These are phyloP conservation scores for Agriopis aurantiaria DNA, from an alignment of 2,888 invertebrate species.

Conservation along the genomic window DNA sequence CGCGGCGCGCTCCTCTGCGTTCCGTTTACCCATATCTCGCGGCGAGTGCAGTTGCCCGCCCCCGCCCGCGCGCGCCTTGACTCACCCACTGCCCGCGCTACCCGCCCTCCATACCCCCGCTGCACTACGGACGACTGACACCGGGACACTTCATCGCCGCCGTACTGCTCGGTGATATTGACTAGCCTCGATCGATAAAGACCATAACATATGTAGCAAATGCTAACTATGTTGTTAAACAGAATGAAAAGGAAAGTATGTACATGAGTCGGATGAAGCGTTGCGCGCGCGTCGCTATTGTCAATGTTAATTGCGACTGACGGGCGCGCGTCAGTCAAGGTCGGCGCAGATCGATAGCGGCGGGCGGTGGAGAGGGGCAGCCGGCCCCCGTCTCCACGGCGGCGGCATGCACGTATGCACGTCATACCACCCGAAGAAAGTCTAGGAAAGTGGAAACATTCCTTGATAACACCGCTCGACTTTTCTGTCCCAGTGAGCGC, in stretches of 20 bases:
- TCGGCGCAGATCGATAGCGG: conserved; percentile 75
- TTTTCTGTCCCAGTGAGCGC: conserved; percentile 51
- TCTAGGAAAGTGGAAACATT: conserved; percentile 81
- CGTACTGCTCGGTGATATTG: conserved; percentile 26
- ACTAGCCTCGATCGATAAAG: conserved; percentile 16
- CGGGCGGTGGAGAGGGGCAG: conserved; percentile 56
- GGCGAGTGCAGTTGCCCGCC: conserved; percentile 77
- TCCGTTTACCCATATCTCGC: conserved; percentile 86
- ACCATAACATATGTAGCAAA: conserved; percentile 21
- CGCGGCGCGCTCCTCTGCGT: conserved; percentile 77
- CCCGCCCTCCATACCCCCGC: conserved; percentile 52
- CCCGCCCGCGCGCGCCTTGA: conserved; percentile 74
- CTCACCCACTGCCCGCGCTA: conserved; percentile 61
- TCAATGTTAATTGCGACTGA: conserved; percentile 77
- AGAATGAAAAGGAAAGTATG: conserved; percentile 67
- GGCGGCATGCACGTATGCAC: conserved; percentile 68
- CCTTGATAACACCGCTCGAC: conserved; percentile 64
- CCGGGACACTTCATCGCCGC: conserved; percentile 30
- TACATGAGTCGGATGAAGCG: conserved; percentile 52
- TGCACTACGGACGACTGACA: conserved; percentile 45
- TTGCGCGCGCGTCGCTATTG: conserved; percentile 76
- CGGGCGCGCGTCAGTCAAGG: conserved; percentile 77
- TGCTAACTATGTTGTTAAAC: conserved; percentile 36
- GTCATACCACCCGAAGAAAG: conserved; percentile 73
- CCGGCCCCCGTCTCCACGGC: conserved; percentile 57